A percentile compares a stretch with the other conserved stretches of the same genome.
Evolutionary conservation across 2,113 vertebrate species (phyloP).

Genomic region (Falco punctatus): DNA sequence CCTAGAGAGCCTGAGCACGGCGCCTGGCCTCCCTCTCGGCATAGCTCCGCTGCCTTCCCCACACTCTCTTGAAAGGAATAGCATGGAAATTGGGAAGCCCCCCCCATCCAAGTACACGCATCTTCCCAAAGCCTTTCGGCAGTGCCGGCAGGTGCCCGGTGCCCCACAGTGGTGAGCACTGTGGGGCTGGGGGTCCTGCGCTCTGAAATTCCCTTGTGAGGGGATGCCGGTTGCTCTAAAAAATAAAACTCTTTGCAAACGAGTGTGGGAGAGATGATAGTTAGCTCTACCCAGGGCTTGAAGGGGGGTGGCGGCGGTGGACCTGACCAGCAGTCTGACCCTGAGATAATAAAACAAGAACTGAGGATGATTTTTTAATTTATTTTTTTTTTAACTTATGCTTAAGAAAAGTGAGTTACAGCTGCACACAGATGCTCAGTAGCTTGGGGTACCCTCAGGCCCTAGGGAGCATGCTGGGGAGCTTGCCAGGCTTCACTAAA

Average conservation of each 20-base stretch:
- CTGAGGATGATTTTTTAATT: neutral
- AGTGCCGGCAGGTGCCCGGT: fast-evolving
- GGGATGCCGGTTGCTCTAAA: neutral
- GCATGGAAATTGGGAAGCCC: neutral
- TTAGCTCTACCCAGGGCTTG: neutral
- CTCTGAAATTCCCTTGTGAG: neutral
- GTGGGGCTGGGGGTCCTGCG: fast-evolving
- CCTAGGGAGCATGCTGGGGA: neutral
- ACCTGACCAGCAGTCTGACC: neutral
- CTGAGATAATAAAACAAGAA: neutral
- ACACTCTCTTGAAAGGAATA: neutral
- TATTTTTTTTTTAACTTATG: too few relatives aligned
- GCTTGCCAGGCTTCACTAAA: neutral
- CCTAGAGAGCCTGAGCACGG: neutral
- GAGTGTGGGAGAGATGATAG: neutral
- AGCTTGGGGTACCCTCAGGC: neutral
- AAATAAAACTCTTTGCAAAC: neutral
- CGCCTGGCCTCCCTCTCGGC: neutral
- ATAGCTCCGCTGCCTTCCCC: neutral
- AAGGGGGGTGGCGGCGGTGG: neutral
- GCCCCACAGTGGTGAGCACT: neutral
- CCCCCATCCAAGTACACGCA: too few relatives aligned
- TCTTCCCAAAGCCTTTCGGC: neutral
- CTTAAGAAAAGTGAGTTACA: fast-evolving
- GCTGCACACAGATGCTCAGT: fast-evolving